Base-by-base conservation (phyloP, 2,113 vertebrate species). In the Phylloscopus trochiloides region DNA sequence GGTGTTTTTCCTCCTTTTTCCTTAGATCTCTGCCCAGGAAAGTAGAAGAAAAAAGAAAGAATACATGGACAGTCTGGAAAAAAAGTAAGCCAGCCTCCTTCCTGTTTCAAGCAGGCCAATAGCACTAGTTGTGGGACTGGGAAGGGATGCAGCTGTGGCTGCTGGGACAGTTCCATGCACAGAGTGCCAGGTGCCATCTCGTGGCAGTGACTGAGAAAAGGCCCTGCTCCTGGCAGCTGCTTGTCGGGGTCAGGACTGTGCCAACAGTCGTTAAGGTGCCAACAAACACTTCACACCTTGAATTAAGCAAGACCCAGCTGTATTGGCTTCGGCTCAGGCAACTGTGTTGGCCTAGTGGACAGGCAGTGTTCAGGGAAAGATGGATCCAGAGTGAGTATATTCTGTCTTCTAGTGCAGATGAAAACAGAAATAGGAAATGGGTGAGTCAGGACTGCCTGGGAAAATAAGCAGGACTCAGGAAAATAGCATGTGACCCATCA, bases 21-120 rank as follows among this genome's bases (percentile, higher is more conserved):
- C 68, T 74, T 94, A 99, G 99, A 99, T 99, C 94, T 99, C 99
- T 91, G 99, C 99, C 89, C 99, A 99, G 94, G 99, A 99, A 97
- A 99, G 99, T 74, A 98, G 99, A 96, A 98, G 99, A 87, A 99
- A 99, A 98, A 99, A 99, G 98, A 99, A 99, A 93, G 99, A 99
- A 97, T 99, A 99, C 96, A 99, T 99, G 99, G 99, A 99, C 89
- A 98, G 99, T 58, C 95, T 99, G 96, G 99, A 99, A 98, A 99
- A 99, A 97, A 99, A 99, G 99, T 99, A 97, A 98, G 98, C 74
- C 63, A 97, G 94, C 55, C 72, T 63, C 26, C 58, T 89, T 78
- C 87, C 84, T 77, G 62, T 81, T 90, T 38, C 8, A n/a, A 31
- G 50, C 1, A 3, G 59, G 51, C 93, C 40, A 70, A 32, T 80